phyloP scores from a whole-genome alignment of 2,888 invertebrate species.

The Tinea trinotella region DNA sequence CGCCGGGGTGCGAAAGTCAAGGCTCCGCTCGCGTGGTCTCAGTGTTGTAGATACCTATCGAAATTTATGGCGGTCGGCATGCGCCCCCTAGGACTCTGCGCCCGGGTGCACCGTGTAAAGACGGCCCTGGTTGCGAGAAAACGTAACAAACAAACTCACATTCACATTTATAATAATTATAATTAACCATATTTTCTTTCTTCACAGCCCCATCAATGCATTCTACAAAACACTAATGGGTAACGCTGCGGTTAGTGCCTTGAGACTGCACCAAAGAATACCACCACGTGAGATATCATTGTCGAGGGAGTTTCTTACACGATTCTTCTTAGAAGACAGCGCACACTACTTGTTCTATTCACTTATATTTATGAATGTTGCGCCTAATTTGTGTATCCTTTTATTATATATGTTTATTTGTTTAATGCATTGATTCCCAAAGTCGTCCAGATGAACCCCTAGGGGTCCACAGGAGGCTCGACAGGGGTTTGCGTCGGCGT shows the following conservation, averaged over 20 bases:
- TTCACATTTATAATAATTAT: not conserved
- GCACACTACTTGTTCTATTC: constrained; percentile 98
- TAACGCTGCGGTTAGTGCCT: constrained; percentile 95
- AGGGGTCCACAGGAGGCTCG: too few relatives aligned
- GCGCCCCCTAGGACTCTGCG: too few relatives aligned
- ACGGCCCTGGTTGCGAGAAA: too few relatives aligned
- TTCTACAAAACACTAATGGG: constrained; percentile 94
- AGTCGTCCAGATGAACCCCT: too few relatives aligned
- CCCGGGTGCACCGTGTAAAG: not conserved
- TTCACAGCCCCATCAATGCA: constrained; percentile 69
- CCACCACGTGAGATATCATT: constrained; percentile 81
- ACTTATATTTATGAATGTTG: constrained; percentile 91
- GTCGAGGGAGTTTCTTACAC: constrained; percentile 85
- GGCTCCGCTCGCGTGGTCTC: too few relatives aligned
- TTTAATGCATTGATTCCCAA: too few relatives aligned
- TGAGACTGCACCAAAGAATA: constrained; percentile 94
- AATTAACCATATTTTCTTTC: constrained; percentile 22
- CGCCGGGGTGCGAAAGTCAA: too few relatives aligned
- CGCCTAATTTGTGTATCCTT: constrained; percentile 93
- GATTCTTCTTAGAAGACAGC: constrained; percentile 90
- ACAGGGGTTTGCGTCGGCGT: too few relatives aligned
- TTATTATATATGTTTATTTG: too few relatives aligned
- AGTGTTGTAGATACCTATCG: too few relatives aligned
- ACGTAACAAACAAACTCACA: too few relatives aligned
- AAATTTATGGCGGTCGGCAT: too few relatives aligned